Percentiles rank a stretch among this genome's conserved stretches.
Conservation (phyloP, 2,888 invertebrate genomes). For the Isoperla grammatica region DNA sequence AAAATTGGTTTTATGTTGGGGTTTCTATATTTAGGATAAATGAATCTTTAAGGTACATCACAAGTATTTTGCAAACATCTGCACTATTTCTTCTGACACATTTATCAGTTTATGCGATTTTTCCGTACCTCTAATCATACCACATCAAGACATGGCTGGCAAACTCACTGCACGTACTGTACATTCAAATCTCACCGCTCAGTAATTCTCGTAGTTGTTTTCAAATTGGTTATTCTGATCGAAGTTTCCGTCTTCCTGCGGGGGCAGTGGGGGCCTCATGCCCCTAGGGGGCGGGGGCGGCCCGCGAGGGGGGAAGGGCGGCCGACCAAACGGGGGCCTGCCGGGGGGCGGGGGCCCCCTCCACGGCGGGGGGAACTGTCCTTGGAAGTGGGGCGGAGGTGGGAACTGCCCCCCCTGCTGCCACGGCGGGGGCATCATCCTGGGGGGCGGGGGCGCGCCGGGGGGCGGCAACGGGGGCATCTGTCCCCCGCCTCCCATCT, state of each 20-base stretch:
- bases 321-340: constrained; percentile 49
- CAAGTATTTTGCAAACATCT: too few relatives aligned
- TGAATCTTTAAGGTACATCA: too few relatives aligned
- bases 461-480: constrained; percentile 9
- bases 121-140: too few relatives aligned
- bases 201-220: too few relatives aligned
- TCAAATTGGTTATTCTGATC: not conserved
- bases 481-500: not conserved
- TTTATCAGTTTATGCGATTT: too few relatives aligned
- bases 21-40: too few relatives aligned
- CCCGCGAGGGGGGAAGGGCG: constrained; percentile 61
- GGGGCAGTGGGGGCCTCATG: constrained; percentile 34
- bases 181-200: too few relatives aligned
- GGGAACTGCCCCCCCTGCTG: constrained; percentile 39
- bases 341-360: constrained; percentile 57
- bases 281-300: constrained; percentile 60
- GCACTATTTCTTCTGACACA: too few relatives aligned
- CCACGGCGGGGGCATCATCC: constrained; percentile 33
- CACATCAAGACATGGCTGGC: too few relatives aligned
- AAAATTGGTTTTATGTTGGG: too few relatives aligned
- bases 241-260: constrained; percentile 13
- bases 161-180: too few relatives aligned
- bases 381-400: constrained; percentile 34
- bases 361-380: constrained; percentile 52
- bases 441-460: constrained; percentile 28